Conservation (phyloP, 2,797 vertebrate species). For the Telmatherina bonti region DNA sequence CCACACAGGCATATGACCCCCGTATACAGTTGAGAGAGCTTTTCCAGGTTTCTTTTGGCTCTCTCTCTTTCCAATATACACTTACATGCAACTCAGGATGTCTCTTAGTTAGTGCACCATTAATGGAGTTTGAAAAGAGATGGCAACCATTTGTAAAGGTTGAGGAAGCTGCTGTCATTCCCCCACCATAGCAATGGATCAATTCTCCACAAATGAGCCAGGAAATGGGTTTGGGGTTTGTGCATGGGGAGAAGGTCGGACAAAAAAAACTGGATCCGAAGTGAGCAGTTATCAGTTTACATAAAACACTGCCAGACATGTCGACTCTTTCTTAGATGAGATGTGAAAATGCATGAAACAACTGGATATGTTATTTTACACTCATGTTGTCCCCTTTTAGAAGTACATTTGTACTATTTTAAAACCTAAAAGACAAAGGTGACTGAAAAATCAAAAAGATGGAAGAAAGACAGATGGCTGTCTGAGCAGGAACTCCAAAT, state of each 20-base stretch:
- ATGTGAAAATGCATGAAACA: no score
- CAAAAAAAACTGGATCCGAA: conserved; percentile 22
- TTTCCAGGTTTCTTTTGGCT: conserved; percentile 2
- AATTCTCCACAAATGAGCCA: conserved; percentile 45
- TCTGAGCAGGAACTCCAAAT: conserved; percentile 47
- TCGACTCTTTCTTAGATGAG: no score
- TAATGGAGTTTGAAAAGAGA: conserved; percentile 68
- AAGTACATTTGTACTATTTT: no score
- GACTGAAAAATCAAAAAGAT: conserved; percentile 33
- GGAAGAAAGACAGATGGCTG: conserved; percentile 44
- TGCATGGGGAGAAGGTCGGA: conserved; percentile 9
- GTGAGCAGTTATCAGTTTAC: conserved; percentile 13
- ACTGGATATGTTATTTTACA: no score
- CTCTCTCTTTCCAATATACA: conserved; percentile 1
- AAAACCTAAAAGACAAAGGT: no score
- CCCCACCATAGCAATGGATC: conserved; percentile 46
- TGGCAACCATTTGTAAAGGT: conserved; percentile 44
- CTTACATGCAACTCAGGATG: conserved; percentile 4
- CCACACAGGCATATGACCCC: conserved; percentile 56
- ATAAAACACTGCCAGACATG: conserved; percentile 16
- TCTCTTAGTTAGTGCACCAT: conserved; percentile 12
- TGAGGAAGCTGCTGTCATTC: conserved; percentile 60
- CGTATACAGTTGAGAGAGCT: conserved; percentile 31
- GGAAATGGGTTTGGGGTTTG: conserved; percentile 1
- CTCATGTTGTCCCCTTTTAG: no score